Percentiles rank a stretch among this genome's conserved stretches.
phyloP scores from a whole-genome alignment of 2,888 invertebrate genomes.

The Drosophila buzzatii region DNA sequence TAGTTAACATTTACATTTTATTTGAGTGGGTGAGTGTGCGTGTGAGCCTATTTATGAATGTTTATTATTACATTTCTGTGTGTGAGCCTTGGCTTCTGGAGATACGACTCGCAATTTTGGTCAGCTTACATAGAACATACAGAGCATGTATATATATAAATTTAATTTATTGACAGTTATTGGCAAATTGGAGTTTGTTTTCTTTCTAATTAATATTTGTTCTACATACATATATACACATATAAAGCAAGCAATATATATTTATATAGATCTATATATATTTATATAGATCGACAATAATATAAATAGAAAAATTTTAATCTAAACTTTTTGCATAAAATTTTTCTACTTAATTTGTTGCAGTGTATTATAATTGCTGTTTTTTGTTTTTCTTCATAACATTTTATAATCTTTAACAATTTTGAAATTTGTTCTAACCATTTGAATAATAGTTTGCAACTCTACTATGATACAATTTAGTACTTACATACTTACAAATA shows the following conservation, averaged over 20 bases:
- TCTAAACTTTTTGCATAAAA: slow-evolving; percentile 11
- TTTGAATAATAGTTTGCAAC: slow-evolving; percentile 25
- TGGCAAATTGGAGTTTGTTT: slow-evolving; percentile 67
- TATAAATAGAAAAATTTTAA: slow-evolving; percentile 1
- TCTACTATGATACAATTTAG: slow-evolving; percentile 46
- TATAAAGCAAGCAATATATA: slow-evolving; percentile 21
- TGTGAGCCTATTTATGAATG: slow-evolving; percentile 19
- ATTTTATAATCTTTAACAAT: slow-evolving; percentile 40
- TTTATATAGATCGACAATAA: slow-evolving; percentile 10
- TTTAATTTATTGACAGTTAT: slow-evolving; percentile 69
- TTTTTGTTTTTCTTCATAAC: slow-evolving; percentile 7
- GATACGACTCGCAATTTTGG: slow-evolving; percentile 25
- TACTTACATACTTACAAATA: slow-evolving; percentile 56
- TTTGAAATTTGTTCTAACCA: slow-evolving; percentile 45
- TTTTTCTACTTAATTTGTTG: slow-evolving; percentile 4
- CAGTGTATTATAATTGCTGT: not conserved
- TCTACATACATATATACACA: slow-evolving; percentile 16
- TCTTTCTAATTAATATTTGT: slow-evolving; percentile 9
- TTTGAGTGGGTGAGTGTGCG: slow-evolving; percentile 14
- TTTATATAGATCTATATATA: slow-evolving; percentile 13
- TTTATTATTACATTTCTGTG: slow-evolving; percentile 2
- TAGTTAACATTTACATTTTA: slow-evolving; percentile 32
- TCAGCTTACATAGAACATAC: slow-evolving; percentile 30
- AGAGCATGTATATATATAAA: slow-evolving; percentile 11
- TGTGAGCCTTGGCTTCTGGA: slow-evolving; percentile 20